Percentiles rank a stretch among this genome's conserved stretches.
These are phyloP conservation scores for Agrotis clavis DNA, from an alignment of 2,888 invertebrate genomes.

Conservation along the genomic window DNA sequence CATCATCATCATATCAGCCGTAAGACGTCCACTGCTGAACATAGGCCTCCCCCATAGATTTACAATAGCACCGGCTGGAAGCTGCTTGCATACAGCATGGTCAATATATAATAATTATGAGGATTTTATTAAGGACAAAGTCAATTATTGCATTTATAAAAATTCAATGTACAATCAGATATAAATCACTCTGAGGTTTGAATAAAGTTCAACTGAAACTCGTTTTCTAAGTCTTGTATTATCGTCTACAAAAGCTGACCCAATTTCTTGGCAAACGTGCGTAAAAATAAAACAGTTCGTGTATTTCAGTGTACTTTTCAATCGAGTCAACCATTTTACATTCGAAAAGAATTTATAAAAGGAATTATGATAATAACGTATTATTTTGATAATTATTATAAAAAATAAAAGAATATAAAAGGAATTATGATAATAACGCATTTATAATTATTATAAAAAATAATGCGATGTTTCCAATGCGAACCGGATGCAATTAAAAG, in stretches of 20 bases:
- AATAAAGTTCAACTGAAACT: background rate
- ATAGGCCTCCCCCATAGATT: too few species aligned
- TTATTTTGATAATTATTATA: too few species aligned
- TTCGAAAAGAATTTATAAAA: background rate
- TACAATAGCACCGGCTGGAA: too few species aligned
- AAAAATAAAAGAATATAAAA: background rate
- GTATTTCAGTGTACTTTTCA: background rate
- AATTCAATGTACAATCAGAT: background rate
- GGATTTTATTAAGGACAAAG: too few species aligned
- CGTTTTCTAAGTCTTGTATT: conserved; percentile 1
- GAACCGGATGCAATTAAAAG: background rate
- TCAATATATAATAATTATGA: too few species aligned
- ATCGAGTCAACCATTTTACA: background rate
- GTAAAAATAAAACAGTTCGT: conserved; percentile 39
- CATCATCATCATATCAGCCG: too few species aligned
- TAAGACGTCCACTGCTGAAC: too few species aligned
- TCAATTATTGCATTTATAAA: background rate
- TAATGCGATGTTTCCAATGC: background rate
- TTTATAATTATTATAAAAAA: too few species aligned
- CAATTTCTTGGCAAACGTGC: conserved; percentile 36
- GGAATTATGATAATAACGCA: background rate
- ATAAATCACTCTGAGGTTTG: background rate
- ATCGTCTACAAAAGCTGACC: conserved; percentile 48
- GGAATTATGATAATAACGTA: background rate
- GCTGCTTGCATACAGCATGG: too few species aligned